Conservation (phyloP, 23 tunicate species). For the Styela clava region DNA sequence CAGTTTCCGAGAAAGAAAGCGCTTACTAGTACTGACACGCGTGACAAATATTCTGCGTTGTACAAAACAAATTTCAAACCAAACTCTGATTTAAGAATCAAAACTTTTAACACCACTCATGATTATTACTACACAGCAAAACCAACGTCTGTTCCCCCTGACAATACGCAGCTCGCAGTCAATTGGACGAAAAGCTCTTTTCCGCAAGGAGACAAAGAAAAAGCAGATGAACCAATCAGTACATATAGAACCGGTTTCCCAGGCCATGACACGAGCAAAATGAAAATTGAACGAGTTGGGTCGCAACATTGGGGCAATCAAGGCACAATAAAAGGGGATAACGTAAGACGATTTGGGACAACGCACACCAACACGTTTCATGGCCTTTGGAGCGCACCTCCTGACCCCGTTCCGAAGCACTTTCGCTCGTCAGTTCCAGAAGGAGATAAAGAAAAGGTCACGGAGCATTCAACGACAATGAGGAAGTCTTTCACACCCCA, state of each 20-base stretch:
- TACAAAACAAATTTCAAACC: constrained; percentile 79
- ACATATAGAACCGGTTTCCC: constrained; percentile 37
- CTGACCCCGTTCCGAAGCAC: constrained; percentile 55
- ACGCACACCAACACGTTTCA: constrained; percentile 46
- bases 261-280: constrained; percentile 38
- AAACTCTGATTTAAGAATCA: constrained; percentile 60
- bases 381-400: constrained; percentile 25
- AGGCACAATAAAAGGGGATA: constrained; percentile 62
- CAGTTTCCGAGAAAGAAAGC: constrained; percentile 54
- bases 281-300: constrained; percentile 2
- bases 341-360: constrained; percentile 47
- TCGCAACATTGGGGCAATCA: constrained; percentile 30
- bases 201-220: constrained; percentile 88
- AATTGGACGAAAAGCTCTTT: constrained; percentile 45
- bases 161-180: constrained; percentile 28
- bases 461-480: constrained; percentile 44
- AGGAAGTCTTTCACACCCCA: constrained; percentile 37
- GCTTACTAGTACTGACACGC: constrained; percentile 22
- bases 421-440: constrained; percentile 58
- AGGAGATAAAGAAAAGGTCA: constrained; percentile 74
- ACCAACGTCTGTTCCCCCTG: constrained; percentile 1
- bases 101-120: constrained; percentile 60
- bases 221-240: constrained; percentile 68
- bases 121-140: constrained; percentile 51
- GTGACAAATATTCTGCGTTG: constrained; percentile 72